Base-by-base conservation (phyloP, 1,140 invertebrate genomes). In the Pogonus chalceus region DNA sequence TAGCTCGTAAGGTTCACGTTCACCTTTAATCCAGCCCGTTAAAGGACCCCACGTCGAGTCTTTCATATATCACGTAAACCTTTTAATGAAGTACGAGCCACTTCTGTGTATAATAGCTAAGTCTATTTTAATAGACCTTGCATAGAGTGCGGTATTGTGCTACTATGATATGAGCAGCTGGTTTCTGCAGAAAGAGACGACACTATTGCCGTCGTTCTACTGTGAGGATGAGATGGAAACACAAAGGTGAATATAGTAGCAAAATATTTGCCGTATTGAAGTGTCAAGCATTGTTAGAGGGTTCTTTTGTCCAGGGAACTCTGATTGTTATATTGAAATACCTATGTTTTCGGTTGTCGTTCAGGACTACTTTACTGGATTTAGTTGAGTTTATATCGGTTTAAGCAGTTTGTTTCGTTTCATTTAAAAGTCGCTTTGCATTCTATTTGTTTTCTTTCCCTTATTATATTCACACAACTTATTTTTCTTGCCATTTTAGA, bases 201-300 rank as follows among this genome's bases (percentile, higher is more conserved):
- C 21, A 43, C 54, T 43, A 35, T 31, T 55, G 47, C 35, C 21
- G 35, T 31, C 1, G 18, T 49, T 49, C 23, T 10, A 46, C 10
- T 23, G 46, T 35, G 24, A 26, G 37, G 46, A 43, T 10, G 37
- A 51, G 53, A 58, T 55, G 60, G 53, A 51, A 54, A 61, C 43
- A 54, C 2, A 31, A 51, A 10, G 20, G 35, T 39, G 20, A 57
- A 53, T 58, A 56, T 59, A 55, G 60, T 61, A 59, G 61, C 62
- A 66, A 63, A 65, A 66, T 66, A 66, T 66, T 66, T 66, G 64
- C 64, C 64, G 64, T 64, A 66, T 66, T 64, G 62, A 66, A 66
- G 62, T 66, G 64, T 66, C 64, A 66, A 66, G 60, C 63, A 66
- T 66, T 66, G 64, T 66, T 62, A 54, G 60, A 52, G 24, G 24